Evolutionary conservation across 2,797 vertebrate genomes (phyloP).

Genomic region (Coregonus sp.): DNA sequence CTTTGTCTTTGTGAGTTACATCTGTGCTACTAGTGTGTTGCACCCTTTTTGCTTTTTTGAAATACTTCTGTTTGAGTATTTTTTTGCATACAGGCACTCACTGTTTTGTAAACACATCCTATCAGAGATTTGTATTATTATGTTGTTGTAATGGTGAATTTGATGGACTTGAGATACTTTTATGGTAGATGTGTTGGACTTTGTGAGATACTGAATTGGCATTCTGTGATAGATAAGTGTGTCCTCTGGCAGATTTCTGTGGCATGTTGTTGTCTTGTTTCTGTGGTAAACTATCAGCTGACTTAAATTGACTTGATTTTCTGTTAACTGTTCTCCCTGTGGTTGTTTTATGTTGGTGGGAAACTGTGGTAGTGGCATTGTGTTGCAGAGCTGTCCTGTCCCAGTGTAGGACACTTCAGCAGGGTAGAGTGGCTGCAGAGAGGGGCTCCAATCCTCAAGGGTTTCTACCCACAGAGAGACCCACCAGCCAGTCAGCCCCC

Average conservation of each 20-base stretch:
- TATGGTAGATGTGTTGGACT: background rate
- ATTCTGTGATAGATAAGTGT: constrained; percentile 9
- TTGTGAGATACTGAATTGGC: background rate
- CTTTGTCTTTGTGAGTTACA: background rate
- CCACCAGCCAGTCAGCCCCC: background rate
- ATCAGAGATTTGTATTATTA: background rate
- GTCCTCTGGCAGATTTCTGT: too few relatives aligned
- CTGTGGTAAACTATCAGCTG: background rate
- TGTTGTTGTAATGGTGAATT: background rate
- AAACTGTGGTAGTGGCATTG: constrained; percentile 25
- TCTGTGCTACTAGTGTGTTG: background rate
- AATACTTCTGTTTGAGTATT: background rate
- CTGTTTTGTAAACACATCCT: background rate
- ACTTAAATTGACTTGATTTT: constrained; percentile 9
- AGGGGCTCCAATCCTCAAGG: constrained; percentile 5
- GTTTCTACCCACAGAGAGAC: background rate
- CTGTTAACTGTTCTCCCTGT: constrained; percentile 3
- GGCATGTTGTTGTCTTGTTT: background rate
- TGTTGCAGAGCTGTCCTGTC: constrained; percentile 22
- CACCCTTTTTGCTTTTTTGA: background rate
- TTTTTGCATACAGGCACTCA: background rate
- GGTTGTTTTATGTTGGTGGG: constrained; percentile 16
- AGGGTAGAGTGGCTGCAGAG: background rate
- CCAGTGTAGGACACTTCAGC: background rate
- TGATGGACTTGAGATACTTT: background rate